A percentile compares a stretch with the other conserved stretches of the same genome.
Evolutionary conservation across 2,888 invertebrate genomes (phyloP).

Genomic region (Sarcophaga carnaria): DNA sequence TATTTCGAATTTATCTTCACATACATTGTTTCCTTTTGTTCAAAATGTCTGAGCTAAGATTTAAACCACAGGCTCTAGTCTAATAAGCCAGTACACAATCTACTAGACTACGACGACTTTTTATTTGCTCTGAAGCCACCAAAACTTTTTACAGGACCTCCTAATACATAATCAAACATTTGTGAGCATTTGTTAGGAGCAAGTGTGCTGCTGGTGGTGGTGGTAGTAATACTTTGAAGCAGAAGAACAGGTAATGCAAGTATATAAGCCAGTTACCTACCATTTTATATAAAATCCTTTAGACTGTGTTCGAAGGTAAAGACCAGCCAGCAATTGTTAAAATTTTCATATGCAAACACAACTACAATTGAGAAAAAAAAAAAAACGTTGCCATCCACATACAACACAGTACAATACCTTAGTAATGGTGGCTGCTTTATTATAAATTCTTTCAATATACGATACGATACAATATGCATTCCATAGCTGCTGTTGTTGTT

Average conservation of each 20-base stretch:
- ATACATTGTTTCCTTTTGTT: too few species aligned
- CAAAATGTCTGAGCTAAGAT: too few species aligned
- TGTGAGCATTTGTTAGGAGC: background rate
- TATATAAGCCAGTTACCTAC: background rate
- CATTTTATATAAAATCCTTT: background rate
- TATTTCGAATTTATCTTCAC: too few species aligned
- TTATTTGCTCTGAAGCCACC: too few species aligned
- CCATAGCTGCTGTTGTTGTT: slow-evolving; percentile 15
- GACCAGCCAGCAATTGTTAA: background rate
- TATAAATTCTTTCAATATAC: background rate
- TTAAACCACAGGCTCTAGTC: too few species aligned
- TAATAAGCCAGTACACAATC: too few species aligned
- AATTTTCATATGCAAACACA: background rate
- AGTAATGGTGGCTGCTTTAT: background rate
- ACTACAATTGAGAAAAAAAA: background rate
- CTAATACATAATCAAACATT: too few species aligned
- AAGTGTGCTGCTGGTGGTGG: background rate
- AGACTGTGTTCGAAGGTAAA: background rate
- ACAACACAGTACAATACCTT: background rate
- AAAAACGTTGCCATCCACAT: background rate
- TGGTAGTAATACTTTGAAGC: background rate
- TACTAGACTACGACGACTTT: too few species aligned
- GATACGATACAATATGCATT: background rate
- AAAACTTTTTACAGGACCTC: too few species aligned
- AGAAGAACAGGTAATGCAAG: background rate